Evolutionary conservation across 2,113 vertebrate genomes (phyloP).

Genomic region (Notarius quadriscutis): DNA sequence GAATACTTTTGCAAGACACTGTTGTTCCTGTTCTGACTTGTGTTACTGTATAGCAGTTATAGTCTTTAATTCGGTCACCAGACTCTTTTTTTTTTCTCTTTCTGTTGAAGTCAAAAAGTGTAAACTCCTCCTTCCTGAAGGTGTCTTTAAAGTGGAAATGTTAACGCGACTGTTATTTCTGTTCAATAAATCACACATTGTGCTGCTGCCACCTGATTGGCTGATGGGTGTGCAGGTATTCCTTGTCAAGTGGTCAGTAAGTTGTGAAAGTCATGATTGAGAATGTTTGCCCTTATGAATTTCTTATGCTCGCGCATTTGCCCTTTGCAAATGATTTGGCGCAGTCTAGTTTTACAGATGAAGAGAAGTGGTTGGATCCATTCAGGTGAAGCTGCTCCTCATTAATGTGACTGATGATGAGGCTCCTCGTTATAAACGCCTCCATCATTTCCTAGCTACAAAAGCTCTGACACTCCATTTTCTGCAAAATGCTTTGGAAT

Average conservation of each 20-base stretch:
- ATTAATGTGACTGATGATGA: constrained; percentile 17
- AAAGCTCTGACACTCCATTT: constrained; percentile 6
- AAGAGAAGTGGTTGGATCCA: not conserved
- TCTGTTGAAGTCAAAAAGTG: not conserved
- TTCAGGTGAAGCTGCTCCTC: not conserved
- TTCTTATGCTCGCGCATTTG: not conserved
- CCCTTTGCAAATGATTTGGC: not conserved
- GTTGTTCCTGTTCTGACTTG: not conserved
- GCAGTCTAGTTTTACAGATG: not conserved
- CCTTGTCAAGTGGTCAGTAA: not conserved
- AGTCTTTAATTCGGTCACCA: not conserved
- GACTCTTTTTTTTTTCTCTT: not conserved
- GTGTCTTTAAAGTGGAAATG: not conserved
- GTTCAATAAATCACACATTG: not conserved
- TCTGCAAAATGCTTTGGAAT: constrained; percentile 3
- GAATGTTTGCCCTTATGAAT: not conserved
- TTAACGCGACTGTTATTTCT: not conserved
- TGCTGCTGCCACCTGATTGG: not conserved
- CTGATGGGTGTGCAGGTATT: not conserved
- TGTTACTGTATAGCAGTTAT: not conserved
- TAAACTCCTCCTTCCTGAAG: not conserved
- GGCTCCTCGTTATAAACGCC: constrained; percentile 1
- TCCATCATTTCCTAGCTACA: not conserved
- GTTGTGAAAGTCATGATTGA: not conserved
- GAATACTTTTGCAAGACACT: too few species aligned